Evolutionary conservation across 2,797 vertebrate genomes (phyloP), one percentile per base, ranked within the genome.

Genomic region (Ptychobarbus kaznakovi): DNA sequence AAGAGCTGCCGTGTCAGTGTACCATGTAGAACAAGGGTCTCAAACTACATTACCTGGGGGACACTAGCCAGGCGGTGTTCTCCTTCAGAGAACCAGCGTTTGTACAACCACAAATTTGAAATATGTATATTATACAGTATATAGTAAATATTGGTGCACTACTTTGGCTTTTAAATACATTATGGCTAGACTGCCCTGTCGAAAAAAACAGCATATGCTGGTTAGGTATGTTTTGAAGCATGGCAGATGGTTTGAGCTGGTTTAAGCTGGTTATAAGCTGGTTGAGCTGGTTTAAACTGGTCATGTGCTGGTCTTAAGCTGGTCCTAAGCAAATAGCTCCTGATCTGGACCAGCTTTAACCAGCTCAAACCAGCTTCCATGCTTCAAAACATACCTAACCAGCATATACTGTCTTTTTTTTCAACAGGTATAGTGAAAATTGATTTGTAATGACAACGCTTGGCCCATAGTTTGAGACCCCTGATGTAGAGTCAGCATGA

Each of bases 401-500:
- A 61, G 58, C 58, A 61, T 18, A 66, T 35, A 2, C 28, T 35
- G 15, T 66, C 35, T 65, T 51, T 18, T 12, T 40, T 25, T 13
- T 61, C 58, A 61, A 61, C 11, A 5, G 11, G 10, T 12, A 58
- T 58, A 58, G 10, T 58, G 56, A 20, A 28, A 13, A 13, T 70
- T 4, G 0, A 4, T 12, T 53, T 44, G 66, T 15, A 84, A 22
- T 40, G 20, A 84, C 0, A 42, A 82, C 80, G 38, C 12, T 58
- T 80, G 46, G 42, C 70, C 58, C 35, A 69, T 70, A 79, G 82
- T 85, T 73, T 87, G 56, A 80, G 80, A 74, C 81, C 84, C 91
- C 92, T 92, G 92, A 90, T 91, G 91, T 91, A 92, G 93, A 92
- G 95, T 92, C 95, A 92, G 95, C 91, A 93, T 93, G 94, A 96